Evolutionary conservation across 2,113 vertebrate genomes (phyloP).

Genomic region (Nanger granti): DNA sequence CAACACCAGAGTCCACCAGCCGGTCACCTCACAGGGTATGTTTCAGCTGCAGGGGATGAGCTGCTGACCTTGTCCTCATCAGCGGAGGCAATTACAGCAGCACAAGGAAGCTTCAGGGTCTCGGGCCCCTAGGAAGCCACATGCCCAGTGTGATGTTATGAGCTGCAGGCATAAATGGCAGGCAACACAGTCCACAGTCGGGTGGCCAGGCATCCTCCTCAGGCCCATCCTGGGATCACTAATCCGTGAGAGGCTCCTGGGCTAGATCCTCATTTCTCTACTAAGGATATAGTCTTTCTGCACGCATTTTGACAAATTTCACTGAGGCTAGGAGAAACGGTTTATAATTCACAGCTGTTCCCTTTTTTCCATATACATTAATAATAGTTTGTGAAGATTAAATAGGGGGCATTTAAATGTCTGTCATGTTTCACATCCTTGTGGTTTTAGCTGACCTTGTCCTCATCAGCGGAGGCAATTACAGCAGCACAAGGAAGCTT

Average conservation of each 20-base stretch:
- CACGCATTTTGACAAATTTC: not conserved
- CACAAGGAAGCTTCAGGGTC: not conserved
- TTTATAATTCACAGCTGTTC: not conserved
- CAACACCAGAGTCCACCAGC: not conserved
- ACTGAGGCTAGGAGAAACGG: not conserved
- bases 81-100: not conserved
- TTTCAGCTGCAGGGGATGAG: not conserved
- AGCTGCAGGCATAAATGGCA: not conserved
- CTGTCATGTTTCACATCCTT: not conserved
- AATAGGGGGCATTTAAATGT: not conserved
- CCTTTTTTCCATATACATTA: fast-evolving
- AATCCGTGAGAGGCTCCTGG: fast-evolving
- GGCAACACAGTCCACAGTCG: fast-evolving
- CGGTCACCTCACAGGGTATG: not conserved
- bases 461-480: not conserved
- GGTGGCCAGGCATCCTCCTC: fast-evolving
- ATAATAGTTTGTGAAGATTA: too few relatives aligned
- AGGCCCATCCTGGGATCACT: not conserved
- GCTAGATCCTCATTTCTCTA: not conserved
- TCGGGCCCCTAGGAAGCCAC: not conserved
- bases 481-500: not conserved
- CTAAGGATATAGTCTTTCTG: not conserved
- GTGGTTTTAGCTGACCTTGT: not conserved
- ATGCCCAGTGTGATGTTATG: fast-evolving
- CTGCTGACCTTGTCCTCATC: not conserved